Base-by-base conservation (phyloP, 2,888 invertebrate genomes). In the Athalia circularis region DNA sequence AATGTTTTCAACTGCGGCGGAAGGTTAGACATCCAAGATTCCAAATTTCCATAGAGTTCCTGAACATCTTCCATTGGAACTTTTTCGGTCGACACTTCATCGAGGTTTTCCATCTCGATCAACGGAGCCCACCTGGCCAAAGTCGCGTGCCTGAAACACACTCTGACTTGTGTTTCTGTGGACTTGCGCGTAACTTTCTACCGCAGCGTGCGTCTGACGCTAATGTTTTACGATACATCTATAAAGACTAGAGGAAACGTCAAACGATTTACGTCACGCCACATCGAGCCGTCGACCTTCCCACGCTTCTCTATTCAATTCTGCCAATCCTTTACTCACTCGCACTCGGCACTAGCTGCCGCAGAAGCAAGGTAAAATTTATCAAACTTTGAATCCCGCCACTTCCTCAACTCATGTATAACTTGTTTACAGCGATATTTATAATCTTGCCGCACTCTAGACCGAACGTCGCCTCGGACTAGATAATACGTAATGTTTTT, bases 1-100 rank as follows among this genome's bases (percentile, higher is more conserved):
- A 94, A 80, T 79, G 92, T 90, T 85, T 92, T 93, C 48, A 95
- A 86, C 78, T 90, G 88, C 13, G 91, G 90, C 74, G 95, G 94
- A 83, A 95, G 88, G 80, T 92, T 92, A 50, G 92, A 91, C 96
- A 96, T 96, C 95, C 95, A 96, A 82, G 93, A 91, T 86, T 94
- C 94, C 77, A 94, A 89, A 86, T 92, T 90, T 11, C 85, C 84
- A 76, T 85, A 81, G 43, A 86, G 29, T 29, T 29, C 70, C 67
- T 65, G 48, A 3, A 13, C 29, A 70, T 75, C 79, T 47, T 59
- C 59, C 4, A 15, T 61, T 29, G 62, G 9, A 13, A 48, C 11
- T 57, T 59, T 57, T 43, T n/a, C 72, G 8, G 72, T 13, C 29
- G 3, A 47, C 13, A 59, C 47, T 47, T 72, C 47, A 59, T 72